Conservation (phyloP, 2,113 vertebrate species). For the Tupaia tana region DNA sequence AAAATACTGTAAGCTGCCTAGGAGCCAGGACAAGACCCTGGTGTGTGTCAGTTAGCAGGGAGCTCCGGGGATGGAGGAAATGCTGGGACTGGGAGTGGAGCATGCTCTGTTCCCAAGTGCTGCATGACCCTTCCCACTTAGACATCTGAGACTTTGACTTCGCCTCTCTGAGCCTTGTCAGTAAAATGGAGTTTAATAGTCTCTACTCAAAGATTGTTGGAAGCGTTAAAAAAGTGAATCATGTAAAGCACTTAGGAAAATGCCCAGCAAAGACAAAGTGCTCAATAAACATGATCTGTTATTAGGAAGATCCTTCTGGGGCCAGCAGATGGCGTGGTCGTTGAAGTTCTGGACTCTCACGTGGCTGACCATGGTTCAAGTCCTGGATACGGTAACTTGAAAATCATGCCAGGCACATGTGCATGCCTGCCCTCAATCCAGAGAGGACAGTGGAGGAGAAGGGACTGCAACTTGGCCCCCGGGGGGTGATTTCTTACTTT, state of each 20-base stretch:
- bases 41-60: not conserved
- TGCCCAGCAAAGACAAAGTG: not conserved
- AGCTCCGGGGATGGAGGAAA: not conserved
- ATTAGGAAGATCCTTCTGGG: not conserved
- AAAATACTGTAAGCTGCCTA: not conserved
- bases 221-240: not conserved
- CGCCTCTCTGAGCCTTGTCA: not conserved
- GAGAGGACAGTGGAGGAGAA: no score
- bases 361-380: no score
- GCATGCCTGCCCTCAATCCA: no score
- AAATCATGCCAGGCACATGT: no score
- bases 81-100: not conserved
- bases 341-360: no score
- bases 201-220: not conserved
- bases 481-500: no score
- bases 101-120: not conserved
- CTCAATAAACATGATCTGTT: not conserved
- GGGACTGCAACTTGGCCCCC: no score
- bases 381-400: no score
- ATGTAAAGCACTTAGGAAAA: not conserved
- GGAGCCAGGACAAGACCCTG: not conserved
- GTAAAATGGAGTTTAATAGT: not conserved
- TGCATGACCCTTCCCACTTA: not conserved
- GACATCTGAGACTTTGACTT: not conserved
- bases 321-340: no score